Conservation (phyloP, 1,140 invertebrate species). For the Neodiprion lecontei region DNA sequence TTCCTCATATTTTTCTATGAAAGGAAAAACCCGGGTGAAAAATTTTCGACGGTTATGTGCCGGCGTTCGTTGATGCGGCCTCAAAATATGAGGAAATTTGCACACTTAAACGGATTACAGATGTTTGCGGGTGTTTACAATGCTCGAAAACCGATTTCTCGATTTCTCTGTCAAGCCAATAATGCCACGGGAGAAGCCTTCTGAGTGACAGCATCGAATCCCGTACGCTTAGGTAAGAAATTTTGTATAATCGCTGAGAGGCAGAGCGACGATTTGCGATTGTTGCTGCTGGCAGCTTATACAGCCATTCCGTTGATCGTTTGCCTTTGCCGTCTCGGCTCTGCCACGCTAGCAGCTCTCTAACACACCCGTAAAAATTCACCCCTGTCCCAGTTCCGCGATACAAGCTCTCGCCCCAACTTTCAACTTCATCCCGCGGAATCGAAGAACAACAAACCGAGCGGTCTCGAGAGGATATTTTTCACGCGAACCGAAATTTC, state of each 20-base stretch:
- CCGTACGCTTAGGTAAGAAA: too few species aligned
- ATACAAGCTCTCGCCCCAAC: too few species aligned
- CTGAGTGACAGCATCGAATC: constrained; percentile 3
- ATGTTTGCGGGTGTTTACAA: constrained; percentile 7
- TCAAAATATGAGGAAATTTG: neutral
- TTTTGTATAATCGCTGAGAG: neutral
- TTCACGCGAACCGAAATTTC: too few species aligned
- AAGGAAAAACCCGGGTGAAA: neutral
- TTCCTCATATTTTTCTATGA: neutral
- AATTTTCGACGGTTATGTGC: neutral
- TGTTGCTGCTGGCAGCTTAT: neutral
- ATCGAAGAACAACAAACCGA: too few species aligned
- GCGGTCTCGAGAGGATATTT: too few species aligned
- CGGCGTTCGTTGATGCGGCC: neutral
- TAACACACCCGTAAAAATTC: too few species aligned
- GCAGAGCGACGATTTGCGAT: neutral
- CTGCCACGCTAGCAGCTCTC: too few species aligned
- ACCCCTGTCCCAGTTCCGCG: too few species aligned
- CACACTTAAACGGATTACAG: constrained; percentile 7
- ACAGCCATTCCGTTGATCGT: too few species aligned
- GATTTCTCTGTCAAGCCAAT: neutral
- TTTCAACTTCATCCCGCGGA: too few species aligned
- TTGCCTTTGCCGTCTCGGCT: too few species aligned
- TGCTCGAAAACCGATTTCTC: neutral
- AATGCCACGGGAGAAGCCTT: neutral